A percentile compares a stretch with the other conserved stretches of the same genome.
phyloP scores from a whole-genome alignment of 2,797 vertebrate genomes.

The Sternotherus odoratus region DNA sequence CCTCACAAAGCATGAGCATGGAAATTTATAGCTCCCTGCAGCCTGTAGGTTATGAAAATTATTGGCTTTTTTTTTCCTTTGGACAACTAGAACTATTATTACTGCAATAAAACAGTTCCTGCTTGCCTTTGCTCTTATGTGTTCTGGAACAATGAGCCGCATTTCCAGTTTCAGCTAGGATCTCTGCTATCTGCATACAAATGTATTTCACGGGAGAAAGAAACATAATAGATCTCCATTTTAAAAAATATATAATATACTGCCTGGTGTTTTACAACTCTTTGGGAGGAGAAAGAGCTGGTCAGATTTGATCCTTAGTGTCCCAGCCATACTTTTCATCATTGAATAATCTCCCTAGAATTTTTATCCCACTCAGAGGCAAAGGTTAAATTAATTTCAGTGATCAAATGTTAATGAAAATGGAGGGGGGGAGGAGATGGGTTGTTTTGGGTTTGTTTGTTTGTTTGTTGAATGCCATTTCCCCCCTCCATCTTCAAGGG shows the following conservation, averaged over 20 bases:
- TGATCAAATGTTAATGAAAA: background rate
- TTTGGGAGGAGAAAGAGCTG: background rate
- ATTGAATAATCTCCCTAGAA: conserved; percentile 36
- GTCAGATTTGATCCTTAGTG: background rate
- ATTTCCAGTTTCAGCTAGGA: conserved; percentile 28
- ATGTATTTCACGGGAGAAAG: conserved; percentile 34
- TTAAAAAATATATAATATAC: conserved; percentile 2
- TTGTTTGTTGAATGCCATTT: background rate
- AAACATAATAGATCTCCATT: background rate
- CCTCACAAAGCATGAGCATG: background rate
- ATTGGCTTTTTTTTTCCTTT: conserved; percentile 13
- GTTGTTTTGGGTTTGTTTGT: conserved; percentile 33
- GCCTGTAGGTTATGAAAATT: background rate
- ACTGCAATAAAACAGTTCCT: conserved; percentile 20
- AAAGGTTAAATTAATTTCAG: conserved; percentile 42
- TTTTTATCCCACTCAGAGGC: conserved; percentile 14
- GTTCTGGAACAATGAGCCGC: conserved; percentile 68
- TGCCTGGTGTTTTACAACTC: background rate
- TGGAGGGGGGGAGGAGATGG: background rate
- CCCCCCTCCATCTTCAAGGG: background rate
- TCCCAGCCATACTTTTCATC: background rate
- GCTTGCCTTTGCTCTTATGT: conserved; percentile 32
- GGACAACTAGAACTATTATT: conserved; percentile 21
- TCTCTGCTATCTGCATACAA: conserved; percentile 45
- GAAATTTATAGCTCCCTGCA: background rate